phyloP scores from a whole-genome alignment of 2,888 invertebrate genomes.

The Drosophila rellima region DNA sequence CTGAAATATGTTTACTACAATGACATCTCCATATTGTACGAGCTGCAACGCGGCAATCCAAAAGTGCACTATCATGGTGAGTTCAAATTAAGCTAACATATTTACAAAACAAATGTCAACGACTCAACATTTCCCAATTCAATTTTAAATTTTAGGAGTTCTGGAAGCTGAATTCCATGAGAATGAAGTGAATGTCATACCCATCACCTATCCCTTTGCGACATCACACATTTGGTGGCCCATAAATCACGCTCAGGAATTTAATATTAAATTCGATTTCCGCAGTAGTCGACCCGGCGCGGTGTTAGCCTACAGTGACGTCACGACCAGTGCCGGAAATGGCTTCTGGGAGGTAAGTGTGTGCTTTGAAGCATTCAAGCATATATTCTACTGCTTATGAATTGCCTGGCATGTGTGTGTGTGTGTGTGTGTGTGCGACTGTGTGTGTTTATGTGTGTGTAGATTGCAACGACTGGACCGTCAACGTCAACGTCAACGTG shows the following conservation, averaged over 20 bases:
- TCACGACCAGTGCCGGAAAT: slow-evolving; percentile 89
- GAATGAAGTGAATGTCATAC: slow-evolving; percentile 93
- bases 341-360: slow-evolving; percentile 94
- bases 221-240: slow-evolving; percentile 97
- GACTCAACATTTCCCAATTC: slow-evolving; percentile 12
- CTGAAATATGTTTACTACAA: slow-evolving; percentile 97
- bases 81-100: slow-evolving; percentile 41
- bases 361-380: slow-evolving; percentile 71
- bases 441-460: not conserved
- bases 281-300: slow-evolving; percentile 94
- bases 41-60: slow-evolving; percentile 93
- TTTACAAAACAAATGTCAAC: not conserved
- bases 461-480: slow-evolving; percentile 22
- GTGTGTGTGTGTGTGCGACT: not conserved
- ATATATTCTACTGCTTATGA: slow-evolving; percentile 65
- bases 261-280: slow-evolving; percentile 94
- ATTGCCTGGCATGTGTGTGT: slow-evolving; percentile 20
- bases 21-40: slow-evolving; percentile 95
- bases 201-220: slow-evolving; percentile 96
- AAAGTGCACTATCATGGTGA: slow-evolving; percentile 92
- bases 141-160: slow-evolving; percentile 86
- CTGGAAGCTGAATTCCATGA: slow-evolving; percentile 94
- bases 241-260: slow-evolving; percentile 90
- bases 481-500: slow-evolving; percentile 61
- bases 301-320: slow-evolving; percentile 94